Evolutionary conservation across 2,888 invertebrate species (phyloP).

Genomic region (Sarcophaga carnaria): DNA sequence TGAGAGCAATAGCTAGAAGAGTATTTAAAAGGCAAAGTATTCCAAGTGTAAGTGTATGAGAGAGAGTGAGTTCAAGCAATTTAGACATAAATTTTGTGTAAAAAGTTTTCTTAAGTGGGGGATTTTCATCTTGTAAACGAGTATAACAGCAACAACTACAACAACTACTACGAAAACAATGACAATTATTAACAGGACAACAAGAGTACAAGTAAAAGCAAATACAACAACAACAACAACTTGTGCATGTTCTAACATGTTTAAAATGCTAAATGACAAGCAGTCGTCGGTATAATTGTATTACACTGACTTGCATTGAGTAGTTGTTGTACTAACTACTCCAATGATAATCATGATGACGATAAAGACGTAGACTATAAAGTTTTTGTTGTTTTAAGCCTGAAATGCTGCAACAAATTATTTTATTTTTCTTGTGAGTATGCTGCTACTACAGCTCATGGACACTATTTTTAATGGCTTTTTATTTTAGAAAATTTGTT

Average conservation of each 20-base stretch:
- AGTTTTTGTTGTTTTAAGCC: constrained; percentile 2
- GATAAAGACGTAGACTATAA: constrained; percentile 9
- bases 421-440: not conserved
- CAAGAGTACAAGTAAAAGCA: not conserved
- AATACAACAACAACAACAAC: not conserved
- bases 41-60: not conserved
- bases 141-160: constrained; percentile 19
- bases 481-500: not conserved
- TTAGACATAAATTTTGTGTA: constrained; percentile 62
- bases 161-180: not conserved
- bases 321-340: not conserved
- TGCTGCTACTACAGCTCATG: constrained; percentile 13
- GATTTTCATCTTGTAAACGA: constrained; percentile 64
- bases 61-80: constrained; percentile 44
- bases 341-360: constrained; percentile 27
- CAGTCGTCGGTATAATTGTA: constrained; percentile 59
- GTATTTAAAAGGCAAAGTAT: no score
- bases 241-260: constrained; percentile 60
- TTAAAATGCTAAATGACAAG: constrained; percentile 68
- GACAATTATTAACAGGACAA: constrained; percentile 1
- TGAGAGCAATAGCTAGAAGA: no score
- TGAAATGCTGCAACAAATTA: constrained; percentile 8
- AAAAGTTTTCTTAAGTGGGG: constrained; percentile 66
- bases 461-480: constrained; percentile 61
- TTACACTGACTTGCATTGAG: constrained; percentile 44